phyloP scores from a whole-genome alignment of 2,113 vertebrate species.

The Dicrurus megarhynchus region DNA sequence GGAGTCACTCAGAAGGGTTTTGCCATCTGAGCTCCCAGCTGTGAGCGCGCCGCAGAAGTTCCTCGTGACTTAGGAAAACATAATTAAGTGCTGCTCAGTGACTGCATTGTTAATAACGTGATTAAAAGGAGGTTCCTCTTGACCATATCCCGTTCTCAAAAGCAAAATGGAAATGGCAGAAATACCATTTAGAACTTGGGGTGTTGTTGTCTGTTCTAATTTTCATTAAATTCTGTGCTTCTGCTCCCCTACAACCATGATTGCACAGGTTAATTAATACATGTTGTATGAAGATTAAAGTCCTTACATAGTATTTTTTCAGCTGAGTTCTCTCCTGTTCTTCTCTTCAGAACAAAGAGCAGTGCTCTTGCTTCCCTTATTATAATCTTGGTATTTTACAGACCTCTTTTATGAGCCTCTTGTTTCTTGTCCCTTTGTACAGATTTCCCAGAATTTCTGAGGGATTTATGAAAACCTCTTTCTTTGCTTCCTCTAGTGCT shows the following conservation, averaged over 20 bases:
- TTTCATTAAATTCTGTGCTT: not conserved
- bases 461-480: not conserved
- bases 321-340: not conserved
- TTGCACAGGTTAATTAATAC: slow-evolving; percentile 39
- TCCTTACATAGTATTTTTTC: not conserved
- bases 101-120: not conserved
- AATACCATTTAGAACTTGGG: slow-evolving; percentile 3
- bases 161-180: not conserved
- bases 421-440: not conserved
- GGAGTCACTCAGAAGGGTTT: not conserved
- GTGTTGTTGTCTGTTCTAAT: slow-evolving; percentile 30
- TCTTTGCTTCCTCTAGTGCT: not conserved
- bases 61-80: not conserved
- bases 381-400: not conserved
- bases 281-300: slow-evolving; percentile 18
- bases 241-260: not conserved
- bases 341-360: not conserved
- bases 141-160: rapidly evolving
- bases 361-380: not conserved
- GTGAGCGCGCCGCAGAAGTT: rapidly evolving
- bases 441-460: not conserved
- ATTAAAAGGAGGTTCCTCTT: not conserved
- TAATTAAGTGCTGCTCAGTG: not conserved
- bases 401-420: not conserved
- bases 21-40: not conserved